Conservation (phyloP, 2,888 invertebrate species). For the Caenorhabditis angaria region DNA sequence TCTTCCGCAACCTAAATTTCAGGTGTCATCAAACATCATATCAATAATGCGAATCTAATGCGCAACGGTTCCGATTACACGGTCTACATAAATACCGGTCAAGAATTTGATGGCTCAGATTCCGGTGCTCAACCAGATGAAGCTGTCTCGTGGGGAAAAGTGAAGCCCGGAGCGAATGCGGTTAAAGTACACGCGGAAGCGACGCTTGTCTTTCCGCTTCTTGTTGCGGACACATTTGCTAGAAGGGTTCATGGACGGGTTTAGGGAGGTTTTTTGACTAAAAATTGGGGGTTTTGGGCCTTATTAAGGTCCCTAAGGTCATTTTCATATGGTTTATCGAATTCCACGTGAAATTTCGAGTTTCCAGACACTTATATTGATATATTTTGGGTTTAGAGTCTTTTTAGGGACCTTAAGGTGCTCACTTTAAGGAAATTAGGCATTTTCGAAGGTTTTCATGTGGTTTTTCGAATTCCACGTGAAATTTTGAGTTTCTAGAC, state of each 20-base stretch:
- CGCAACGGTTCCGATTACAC: slow-evolving; percentile 95
- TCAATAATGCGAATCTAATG: slow-evolving; percentile 99
- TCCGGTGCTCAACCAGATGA: slow-evolving; percentile 97
- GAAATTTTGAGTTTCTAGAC: no score
- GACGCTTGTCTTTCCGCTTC: slow-evolving; percentile 88
- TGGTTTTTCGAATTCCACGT: no score
- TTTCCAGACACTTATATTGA: no score
- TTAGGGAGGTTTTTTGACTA: no score
- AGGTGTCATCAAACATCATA: slow-evolving; percentile 91
- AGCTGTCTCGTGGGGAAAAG: slow-evolving; percentile 97
- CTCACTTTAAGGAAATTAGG: no score
- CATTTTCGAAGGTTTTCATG: no score
- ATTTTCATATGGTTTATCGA: no score
- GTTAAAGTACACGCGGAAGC: slow-evolving; percentile 79
- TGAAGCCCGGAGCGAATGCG: slow-evolving; percentile 48
- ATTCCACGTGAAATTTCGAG: no score
- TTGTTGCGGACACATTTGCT: slow-evolving; percentile 96
- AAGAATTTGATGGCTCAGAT: slow-evolving; percentile 91
- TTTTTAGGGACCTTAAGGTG: no score
- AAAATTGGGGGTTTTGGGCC: no score
- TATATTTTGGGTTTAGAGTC: no score
- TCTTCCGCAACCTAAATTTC: background rate
- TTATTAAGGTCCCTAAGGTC: no score
- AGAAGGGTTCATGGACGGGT: slow-evolving; percentile 36
- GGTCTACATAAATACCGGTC: slow-evolving; percentile 88